These are phyloP conservation scores for Platalea minor DNA, from an alignment of 2,797 vertebrate species.

Conservation along the genomic window DNA sequence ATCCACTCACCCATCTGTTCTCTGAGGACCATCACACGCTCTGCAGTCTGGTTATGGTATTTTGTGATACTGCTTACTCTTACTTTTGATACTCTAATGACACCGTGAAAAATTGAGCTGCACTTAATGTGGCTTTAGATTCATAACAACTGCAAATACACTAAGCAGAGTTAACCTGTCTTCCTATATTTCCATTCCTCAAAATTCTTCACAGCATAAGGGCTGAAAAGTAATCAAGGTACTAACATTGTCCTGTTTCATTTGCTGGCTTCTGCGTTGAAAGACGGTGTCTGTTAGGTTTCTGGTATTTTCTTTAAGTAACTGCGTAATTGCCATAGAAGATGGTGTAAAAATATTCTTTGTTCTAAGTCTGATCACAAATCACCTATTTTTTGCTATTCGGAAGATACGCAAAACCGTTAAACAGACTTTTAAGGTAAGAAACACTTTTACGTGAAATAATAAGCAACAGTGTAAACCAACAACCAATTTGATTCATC, in stretches of 20 bases:
- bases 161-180: not conserved
- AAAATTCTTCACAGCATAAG: not conserved
- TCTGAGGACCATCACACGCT: not conserved
- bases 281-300: not conserved
- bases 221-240: not conserved
- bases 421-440: slow-evolving; percentile 15
- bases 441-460: not conserved
- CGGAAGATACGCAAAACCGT: not conserved
- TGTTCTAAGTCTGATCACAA: not conserved
- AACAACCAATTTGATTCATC: not conserved
- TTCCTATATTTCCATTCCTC: not conserved
- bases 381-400: not conserved
- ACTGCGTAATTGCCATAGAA: not conserved
- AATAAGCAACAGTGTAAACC: not conserved
- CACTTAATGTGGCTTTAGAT: not conserved
- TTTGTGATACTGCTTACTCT: not conserved
- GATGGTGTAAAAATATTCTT: not conserved
- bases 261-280: not conserved
- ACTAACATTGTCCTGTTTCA: not conserved
- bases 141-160: not conserved
- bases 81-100: not conserved
- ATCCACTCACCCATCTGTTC: not conserved
- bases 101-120: not conserved
- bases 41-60: not conserved
- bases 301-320: not conserved